phyloP scores from a whole-genome alignment of 2,888 invertebrate species.

The Zeuzera pyrina region DNA sequence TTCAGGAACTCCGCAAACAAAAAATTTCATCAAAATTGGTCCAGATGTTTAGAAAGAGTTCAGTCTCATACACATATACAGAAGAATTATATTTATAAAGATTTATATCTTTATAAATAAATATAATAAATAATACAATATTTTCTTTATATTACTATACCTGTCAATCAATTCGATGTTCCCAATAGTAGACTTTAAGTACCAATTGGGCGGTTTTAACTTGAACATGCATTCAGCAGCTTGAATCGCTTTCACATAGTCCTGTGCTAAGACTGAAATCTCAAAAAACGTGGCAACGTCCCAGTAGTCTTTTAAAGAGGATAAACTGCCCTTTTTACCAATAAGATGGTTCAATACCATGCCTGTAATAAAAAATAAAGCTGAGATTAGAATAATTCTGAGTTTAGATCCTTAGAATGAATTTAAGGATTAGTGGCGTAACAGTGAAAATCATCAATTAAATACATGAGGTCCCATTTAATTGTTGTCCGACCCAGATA shows the following conservation, averaged over 20 bases:
- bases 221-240: constrained; percentile 97
- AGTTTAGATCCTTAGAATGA: neutral
- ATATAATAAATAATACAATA: no score
- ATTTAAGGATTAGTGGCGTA: no score
- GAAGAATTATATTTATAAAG: no score
- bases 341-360: constrained; percentile 97
- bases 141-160: no score
- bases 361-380: constrained; percentile 56
- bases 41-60: no score
- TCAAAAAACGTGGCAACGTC: constrained; percentile 99
- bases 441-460: no score
- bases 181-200: constrained; percentile 96
- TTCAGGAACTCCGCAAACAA: no score
- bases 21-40: no score
- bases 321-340: constrained; percentile 96
- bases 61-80: no score
- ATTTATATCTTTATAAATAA: no score
- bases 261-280: constrained; percentile 97
- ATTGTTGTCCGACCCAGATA: no score
- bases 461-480: no score
- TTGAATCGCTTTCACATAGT: constrained; percentile 96
- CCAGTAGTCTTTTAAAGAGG: constrained; percentile 97
- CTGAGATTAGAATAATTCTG: neutral
- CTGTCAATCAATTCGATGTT: constrained; percentile 94
- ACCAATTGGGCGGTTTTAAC: constrained; percentile 93